Percentiles rank a stretch among this genome's conserved stretches.
Evolutionary conservation across 1,140 invertebrate genomes (phyloP).

Genomic region (Himalopsyche phryganea): DNA sequence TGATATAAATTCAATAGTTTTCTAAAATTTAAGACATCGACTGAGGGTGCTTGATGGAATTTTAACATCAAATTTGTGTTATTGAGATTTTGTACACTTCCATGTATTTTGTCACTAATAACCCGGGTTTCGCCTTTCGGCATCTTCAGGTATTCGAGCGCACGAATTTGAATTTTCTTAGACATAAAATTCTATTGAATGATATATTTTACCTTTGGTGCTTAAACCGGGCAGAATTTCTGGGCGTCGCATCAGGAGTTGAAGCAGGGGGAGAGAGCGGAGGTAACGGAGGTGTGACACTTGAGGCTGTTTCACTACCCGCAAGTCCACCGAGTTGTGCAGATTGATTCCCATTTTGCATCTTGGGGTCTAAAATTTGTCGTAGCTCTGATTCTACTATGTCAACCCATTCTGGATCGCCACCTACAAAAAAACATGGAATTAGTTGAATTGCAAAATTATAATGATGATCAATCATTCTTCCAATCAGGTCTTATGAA

Average conservation of each 20-base stretch:
- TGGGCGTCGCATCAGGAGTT: conserved; percentile 47
- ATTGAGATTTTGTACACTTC: too few species aligned
- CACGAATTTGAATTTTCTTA: too few species aligned
- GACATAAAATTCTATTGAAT: too few species aligned
- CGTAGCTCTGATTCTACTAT: conserved; percentile 76
- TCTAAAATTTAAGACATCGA: too few species aligned
- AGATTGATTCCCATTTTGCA: conserved; percentile 38
- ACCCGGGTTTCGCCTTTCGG: too few species aligned
- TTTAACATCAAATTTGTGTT: too few species aligned
- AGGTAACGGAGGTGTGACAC: conserved; percentile 72
- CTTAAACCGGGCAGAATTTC: conserved; percentile 47
- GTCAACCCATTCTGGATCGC: conserved; percentile 80
- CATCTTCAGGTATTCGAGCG: too few species aligned
- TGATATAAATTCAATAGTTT: too few species aligned
- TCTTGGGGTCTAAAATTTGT: conserved; percentile 69
- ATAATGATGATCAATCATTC: too few species aligned
- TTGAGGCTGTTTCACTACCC: conserved; percentile 64
- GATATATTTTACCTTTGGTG: conserved; percentile 42
- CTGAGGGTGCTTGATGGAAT: too few species aligned
- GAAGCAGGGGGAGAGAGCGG: conserved; percentile 66
- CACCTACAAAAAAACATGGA: conserved; percentile 43
- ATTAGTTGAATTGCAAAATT: not conserved
- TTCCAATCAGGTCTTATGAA: too few species aligned
- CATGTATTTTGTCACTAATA: too few species aligned
- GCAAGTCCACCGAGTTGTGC: conserved; percentile 42